These are phyloP conservation scores for Byasa hedistus DNA, from an alignment of 2,888 invertebrate species.

Conservation along the genomic window DNA sequence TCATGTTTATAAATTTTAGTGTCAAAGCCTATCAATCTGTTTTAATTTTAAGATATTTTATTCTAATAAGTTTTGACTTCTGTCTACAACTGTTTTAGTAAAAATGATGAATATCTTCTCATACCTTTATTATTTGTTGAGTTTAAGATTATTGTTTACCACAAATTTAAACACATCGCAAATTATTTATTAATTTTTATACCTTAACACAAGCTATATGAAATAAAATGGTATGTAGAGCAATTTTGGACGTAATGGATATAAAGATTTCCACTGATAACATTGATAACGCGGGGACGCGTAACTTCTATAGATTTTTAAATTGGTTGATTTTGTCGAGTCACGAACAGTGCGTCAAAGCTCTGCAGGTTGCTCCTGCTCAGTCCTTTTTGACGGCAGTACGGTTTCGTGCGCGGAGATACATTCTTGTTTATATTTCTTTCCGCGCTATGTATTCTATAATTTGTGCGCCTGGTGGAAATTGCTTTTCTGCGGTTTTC, in stretches of 20 bases:
- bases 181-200: too few relatives aligned
- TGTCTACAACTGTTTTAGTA: too few relatives aligned
- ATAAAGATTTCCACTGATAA: slow-evolving; percentile 3
- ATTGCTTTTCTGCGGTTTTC: background rate
- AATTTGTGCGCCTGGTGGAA: background rate
- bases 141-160: too few relatives aligned
- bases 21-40: too few relatives aligned
- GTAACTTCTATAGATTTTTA: slow-evolving; percentile 6
- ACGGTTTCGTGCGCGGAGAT: slow-evolving; percentile 29
- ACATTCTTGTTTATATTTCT: slow-evolving; percentile 18
- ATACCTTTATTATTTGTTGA: too few relatives aligned
- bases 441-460: slow-evolving; percentile 9
- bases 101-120: too few relatives aligned
- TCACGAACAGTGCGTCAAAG: slow-evolving; percentile 39
- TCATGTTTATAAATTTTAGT: too few relatives aligned
- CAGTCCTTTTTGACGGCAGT: slow-evolving; percentile 20
- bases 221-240: background rate
- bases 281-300: slow-evolving; percentile 13
- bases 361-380: slow-evolving; percentile 20
- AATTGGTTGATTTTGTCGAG: slow-evolving; percentile 39
- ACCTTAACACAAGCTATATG: too few relatives aligned
- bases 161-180: too few relatives aligned
- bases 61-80: too few relatives aligned
- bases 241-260: background rate
- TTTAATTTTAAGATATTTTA: too few relatives aligned